These are phyloP conservation scores for Drosophila oshimai DNA, from an alignment of 1,140 invertebrate species.

Conservation along the genomic window DNA sequence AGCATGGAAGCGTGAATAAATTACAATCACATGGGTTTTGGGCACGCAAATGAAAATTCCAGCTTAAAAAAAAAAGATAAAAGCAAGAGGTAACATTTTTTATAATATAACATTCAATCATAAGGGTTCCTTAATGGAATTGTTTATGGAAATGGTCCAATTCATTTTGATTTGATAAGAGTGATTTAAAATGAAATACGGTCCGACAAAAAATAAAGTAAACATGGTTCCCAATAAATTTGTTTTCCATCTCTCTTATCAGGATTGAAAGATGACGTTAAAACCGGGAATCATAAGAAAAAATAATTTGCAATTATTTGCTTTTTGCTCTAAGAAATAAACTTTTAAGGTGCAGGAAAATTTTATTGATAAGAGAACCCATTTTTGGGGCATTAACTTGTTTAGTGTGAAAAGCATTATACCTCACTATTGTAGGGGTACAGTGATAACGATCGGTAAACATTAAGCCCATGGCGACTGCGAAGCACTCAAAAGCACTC, in stretches of 20 bases:
- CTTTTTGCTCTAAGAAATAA: too few species aligned
- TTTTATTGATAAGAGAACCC: background rate
- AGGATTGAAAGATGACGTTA: background rate
- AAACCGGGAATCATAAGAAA: too few species aligned
- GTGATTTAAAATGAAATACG: background rate
- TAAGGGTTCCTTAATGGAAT: background rate
- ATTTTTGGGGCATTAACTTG: too few species aligned
- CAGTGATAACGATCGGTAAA: background rate
- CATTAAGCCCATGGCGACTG: background rate
- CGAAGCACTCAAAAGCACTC: background rate
- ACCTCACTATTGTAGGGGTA: background rate
- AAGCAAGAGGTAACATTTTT: too few species aligned
- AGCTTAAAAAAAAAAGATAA: background rate
- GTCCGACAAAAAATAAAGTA: background rate
- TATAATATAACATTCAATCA: background rate
- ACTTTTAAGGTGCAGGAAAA: too few species aligned
- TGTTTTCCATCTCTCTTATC: background rate
- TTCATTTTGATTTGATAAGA: background rate
- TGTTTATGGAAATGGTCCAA: conserved; percentile 1
- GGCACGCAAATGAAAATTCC: too few species aligned
- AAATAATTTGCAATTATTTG: too few species aligned
- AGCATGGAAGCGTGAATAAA: too few species aligned
- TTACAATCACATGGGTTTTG: too few species aligned
- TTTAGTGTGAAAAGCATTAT: background rate
- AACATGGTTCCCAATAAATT: background rate